A percentile compares a stretch with the other conserved stretches of the same genome.
phyloP scores from a whole-genome alignment of 2,888 invertebrate genomes.

The Crepidodera aurea region DNA sequence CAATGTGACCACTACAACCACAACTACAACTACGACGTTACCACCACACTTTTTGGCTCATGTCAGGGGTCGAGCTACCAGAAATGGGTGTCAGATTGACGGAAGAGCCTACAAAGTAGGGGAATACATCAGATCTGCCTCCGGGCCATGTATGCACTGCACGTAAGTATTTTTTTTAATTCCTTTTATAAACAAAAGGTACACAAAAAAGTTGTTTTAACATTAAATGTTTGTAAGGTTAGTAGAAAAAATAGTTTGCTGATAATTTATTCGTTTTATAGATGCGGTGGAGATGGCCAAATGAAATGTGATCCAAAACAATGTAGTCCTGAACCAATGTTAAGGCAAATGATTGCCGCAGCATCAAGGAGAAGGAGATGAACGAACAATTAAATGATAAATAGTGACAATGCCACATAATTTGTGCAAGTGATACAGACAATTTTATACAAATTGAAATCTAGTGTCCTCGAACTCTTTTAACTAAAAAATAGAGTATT shows the following conservation, averaged over 20 bases:
- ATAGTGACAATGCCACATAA: constrained; percentile 56
- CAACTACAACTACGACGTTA: constrained; percentile 84
- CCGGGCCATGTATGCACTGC: constrained; percentile 94
- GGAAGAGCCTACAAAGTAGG: constrained; percentile 87
- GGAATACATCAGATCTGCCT: constrained; percentile 83
- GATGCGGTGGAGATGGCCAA: constrained; percentile 91
- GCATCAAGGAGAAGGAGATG: constrained; percentile 78
- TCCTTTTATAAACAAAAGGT: no score
- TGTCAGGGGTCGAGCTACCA: constrained; percentile 76
- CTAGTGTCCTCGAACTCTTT: constrained; percentile 54
- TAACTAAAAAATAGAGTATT: constrained; percentile 38
- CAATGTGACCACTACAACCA: constrained; percentile 86
- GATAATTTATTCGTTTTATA: no score
- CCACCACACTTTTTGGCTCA: constrained; percentile 85
- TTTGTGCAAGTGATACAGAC: constrained; percentile 59
- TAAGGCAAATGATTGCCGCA: constrained; percentile 88
- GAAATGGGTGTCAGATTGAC: constrained; percentile 85
- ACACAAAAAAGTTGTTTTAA: not conserved
- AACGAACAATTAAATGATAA: constrained; percentile 41
- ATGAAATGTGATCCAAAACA: constrained; percentile 94
- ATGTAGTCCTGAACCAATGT: constrained; percentile 89
- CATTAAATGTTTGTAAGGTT: not conserved
- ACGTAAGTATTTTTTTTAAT: constrained; percentile 76
- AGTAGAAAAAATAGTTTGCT: not conserved
- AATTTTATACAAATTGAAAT: constrained; percentile 55